Evolutionary conservation across 2,888 invertebrate genomes (phyloP), one percentile per base, ranked within the genome.

Genomic region (Calameuta filiformis): DNA sequence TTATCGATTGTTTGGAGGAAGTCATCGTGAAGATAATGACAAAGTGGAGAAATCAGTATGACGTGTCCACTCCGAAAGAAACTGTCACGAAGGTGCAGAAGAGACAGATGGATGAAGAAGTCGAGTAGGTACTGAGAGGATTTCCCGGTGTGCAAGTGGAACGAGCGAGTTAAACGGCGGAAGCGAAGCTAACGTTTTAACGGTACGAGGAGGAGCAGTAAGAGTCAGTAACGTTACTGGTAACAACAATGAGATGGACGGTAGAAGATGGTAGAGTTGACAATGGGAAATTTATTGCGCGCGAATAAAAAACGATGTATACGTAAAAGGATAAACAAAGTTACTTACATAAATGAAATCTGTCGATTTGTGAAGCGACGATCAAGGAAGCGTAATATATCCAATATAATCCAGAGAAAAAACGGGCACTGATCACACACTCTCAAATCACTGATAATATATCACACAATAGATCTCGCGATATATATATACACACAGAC

Each of bases 331-430:
- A 40, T 35, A 31, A 31, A 37, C 12, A 75, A 75, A 11, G 31
- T 30, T 34, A 77, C 77, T 78, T 35, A 78, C 78, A 78, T 78
- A 75, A 78, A 78, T 23, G 71, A 73, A 30, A 78, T 78, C 78
- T 76, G 34, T 73, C 30, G 31, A n/a, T 56, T 56, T 30, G 37
- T 31, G 23, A 71, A 68, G 75, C 78, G 69, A 73, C 73, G 71
- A 56, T 75, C 73, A 68, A 77, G 75, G 81, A 71, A 56, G 81
- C 35, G 76, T 78, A 81, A 81, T 84, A 84, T 87, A 87, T 87
- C 87, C 87, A 87, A 87, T 88, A 85, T 86, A 88, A 88, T 88
- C 88, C 87, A 87, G 82, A 87, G 79, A 77, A 82, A 78, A 75
- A 84, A 80, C 81, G 77, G 81, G 77, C 86, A 85, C 86, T 86